Evolutionary conservation across 2,113 vertebrate species (phyloP).

Genomic region (Spheniscus mendiculus): DNA sequence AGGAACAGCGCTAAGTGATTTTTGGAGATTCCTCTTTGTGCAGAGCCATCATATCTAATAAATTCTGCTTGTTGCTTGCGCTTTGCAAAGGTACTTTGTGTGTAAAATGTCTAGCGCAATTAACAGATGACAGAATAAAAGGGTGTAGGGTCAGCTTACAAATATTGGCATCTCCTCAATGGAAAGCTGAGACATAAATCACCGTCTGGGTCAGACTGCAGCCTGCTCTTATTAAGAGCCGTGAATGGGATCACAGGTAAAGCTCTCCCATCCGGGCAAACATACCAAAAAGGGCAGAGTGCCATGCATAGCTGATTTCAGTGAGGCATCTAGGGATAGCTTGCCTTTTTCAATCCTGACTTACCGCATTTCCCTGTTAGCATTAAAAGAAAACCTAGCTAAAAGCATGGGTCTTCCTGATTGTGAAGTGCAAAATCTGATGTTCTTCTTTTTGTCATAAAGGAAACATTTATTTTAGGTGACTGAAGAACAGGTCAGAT

Average conservation of each 20-base stretch:
- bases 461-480: neutral
- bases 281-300: neutral
- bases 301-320: neutral
- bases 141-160: neutral
- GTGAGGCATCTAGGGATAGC: neutral
- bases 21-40: neutral
- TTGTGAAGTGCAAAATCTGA: neutral
- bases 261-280: neutral
- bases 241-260: neutral
- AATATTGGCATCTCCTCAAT: conserved; percentile 34
- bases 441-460: neutral
- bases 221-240: neutral
- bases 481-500: neutral
- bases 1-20: neutral
- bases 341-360: neutral
- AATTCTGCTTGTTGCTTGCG: neutral
- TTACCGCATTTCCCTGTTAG: neutral
- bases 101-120: neutral
- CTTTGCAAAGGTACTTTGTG: conserved; percentile 16
- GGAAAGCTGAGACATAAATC: conserved; percentile 33
- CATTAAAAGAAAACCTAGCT: neutral
- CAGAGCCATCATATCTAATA: neutral
- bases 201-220: neutral
- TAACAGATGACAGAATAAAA: neutral
- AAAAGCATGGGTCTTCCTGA: neutral